phyloP scores from a whole-genome alignment of 2,113 vertebrate genomes.

The Heterotilapia buettikoferi region DNA sequence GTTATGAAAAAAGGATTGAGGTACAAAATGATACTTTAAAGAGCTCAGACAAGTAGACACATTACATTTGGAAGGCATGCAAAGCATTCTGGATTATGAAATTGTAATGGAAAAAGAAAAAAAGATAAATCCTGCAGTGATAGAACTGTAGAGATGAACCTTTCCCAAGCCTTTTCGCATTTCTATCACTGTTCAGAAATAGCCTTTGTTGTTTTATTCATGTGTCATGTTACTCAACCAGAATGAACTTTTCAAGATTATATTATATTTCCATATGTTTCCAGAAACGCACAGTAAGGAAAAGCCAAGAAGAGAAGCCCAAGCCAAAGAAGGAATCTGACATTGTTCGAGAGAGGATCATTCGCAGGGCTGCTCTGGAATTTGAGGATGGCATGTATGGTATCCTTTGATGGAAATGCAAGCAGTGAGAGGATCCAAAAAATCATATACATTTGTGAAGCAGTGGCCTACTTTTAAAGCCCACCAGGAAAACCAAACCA shows the following conservation, averaged over 20 bases:
- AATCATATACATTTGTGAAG: not conserved
- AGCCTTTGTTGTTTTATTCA: not conserved
- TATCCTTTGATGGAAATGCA: constrained; percentile 77
- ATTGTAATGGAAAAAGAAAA: not conserved
- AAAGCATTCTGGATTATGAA: not conserved
- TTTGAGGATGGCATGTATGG: constrained; percentile 99
- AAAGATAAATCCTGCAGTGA: not conserved
- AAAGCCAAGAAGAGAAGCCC: constrained; percentile 69
- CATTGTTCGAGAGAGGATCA: constrained; percentile 89
- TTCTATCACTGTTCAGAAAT: not conserved
- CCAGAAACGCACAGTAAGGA: constrained; percentile 85
- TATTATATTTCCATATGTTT: not conserved
- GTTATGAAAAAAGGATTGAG: constrained; percentile 94
- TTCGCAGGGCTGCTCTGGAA: constrained; percentile 90
- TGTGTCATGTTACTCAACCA: not conserved
- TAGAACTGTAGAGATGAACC: not conserved
- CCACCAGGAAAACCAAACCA: not conserved
- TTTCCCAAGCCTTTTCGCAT: not conserved
- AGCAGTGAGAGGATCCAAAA: not conserved
- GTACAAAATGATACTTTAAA: constrained; percentile 57
- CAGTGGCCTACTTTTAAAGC: not conserved
- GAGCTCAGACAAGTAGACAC: not conserved
- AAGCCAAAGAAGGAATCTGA: constrained; percentile 82
- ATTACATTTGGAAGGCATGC: not conserved
- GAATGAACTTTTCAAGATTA: not conserved